Base-by-base conservation (phyloP, 2,113 vertebrate species). In the Corythoichthys haematopterus region DNA sequence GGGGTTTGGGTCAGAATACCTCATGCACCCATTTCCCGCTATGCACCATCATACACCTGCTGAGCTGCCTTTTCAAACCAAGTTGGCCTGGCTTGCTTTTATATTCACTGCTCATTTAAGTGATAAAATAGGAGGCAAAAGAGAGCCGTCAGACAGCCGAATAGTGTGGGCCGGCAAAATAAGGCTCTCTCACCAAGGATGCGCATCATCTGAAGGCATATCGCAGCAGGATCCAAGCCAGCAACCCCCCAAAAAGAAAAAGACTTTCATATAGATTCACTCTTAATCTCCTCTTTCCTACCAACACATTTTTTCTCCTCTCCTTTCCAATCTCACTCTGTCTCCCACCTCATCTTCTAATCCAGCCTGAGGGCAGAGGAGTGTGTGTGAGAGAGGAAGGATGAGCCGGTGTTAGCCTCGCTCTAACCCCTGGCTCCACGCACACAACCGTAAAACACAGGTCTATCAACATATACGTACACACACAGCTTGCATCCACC, bases 321-420 rank as follows among this genome's bases (percentile, higher is more conserved):
- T 80, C 81, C 65, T 67, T 66, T 80, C 70, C 81, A 79, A 79
- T 86, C 80, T 79, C 77, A 64, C 76, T 77, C 69, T 56, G 76
- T 85, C 79, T 76, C 81, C 82, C 80, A 86, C 87, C 84, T 86
- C 83, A 81, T 88, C 87, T 81, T 82, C 80, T 88, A 85, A 88
- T 86, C 84, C 84, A 81, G 87, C 88, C 86, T 46, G 72, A 80
- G 87, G 85, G 75, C 45, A 68, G 69, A 69, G 67, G 72, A 57
- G 55, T 66, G 68, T 68, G 72, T 48, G 60, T 48, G 63, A 55
- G 12, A 14, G 71, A 15, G 51, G 33, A 72, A 69, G 81, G 84
- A 83, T 87, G 85, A 87, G 84, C 80, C 16, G 35, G 72, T 81
- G 74, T 85, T 85, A 86, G 83, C 82, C 84, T 70, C 59, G 36